Conservation (phyloP, 2,888 invertebrate genomes). For the Teleogryllus oceanicus region DNA sequence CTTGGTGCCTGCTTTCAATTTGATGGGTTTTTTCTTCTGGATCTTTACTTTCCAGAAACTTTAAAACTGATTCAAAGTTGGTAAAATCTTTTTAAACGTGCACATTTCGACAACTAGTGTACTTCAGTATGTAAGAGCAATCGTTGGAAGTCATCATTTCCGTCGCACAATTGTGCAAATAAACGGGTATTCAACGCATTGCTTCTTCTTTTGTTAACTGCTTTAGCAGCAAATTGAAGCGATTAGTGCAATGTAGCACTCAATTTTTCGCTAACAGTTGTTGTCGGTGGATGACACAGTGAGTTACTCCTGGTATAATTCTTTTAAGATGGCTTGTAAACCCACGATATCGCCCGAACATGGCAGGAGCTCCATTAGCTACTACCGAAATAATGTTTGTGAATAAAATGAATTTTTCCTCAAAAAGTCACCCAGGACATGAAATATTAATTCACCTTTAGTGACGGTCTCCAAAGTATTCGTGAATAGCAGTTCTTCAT, state of each 20-base stretch:
- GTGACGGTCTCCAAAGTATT: neutral
- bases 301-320: slow-evolving; percentile 39
- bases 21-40: neutral
- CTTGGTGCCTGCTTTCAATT: neutral
- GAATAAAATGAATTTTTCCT: neutral
- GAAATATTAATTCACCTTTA: neutral
- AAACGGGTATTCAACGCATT: too few species aligned
- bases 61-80: neutral
- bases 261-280: slow-evolving; percentile 39
- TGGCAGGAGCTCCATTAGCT: slow-evolving; percentile 43
- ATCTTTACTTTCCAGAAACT: neutral
- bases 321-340: slow-evolving; percentile 43
- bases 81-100: neutral
- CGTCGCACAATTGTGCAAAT: neutral
- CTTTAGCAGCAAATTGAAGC: neutral
- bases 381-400: slow-evolving; percentile 42
- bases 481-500: neutral
- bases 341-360: slow-evolving; percentile 42
- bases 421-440: neutral
- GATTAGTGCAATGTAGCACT: neutral
- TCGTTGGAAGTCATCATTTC: neutral
- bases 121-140: neutral
- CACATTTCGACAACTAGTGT: neutral
- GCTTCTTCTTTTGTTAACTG: neutral
- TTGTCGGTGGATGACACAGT: slow-evolving; percentile 41